phyloP scores from a whole-genome alignment of 92 coral and sea anemone species.

The Paramuricea clavata region DNA sequence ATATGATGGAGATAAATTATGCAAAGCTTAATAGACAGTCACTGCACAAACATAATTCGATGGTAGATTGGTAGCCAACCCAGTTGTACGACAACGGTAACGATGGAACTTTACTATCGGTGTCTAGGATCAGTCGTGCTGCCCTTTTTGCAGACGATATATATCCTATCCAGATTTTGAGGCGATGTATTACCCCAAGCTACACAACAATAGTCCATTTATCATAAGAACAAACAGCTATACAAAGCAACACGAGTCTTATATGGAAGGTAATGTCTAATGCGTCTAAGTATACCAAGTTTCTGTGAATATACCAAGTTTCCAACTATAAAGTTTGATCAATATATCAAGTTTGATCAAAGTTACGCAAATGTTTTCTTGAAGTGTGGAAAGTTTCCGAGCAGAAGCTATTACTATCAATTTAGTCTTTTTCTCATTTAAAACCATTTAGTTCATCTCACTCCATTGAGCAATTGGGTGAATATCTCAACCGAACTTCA shows the following conservation, averaged over 20 bases:
- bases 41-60: neutral
- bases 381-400: conserved; percentile 17
- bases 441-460: conserved; percentile 19
- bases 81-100: neutral
- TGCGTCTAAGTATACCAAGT: conserved; percentile 50
- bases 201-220: conserved; percentile 52
- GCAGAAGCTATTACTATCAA: conserved; percentile 32
- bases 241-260: conserved; percentile 26
- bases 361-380: neutral
- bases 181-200: conserved; percentile 57
- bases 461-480: conserved; percentile 39
- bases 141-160: conserved; percentile 36
- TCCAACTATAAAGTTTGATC: conserved; percentile 46
- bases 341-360: conserved; percentile 6
- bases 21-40: no score
- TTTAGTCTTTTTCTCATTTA: conserved; percentile 20
- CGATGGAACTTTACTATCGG: conserved; percentile 32
- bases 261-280: conserved; percentile 46
- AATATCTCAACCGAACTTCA: conserved; percentile 24
- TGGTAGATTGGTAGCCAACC: neutral
- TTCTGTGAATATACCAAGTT: conserved; percentile 18
- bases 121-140: conserved; percentile 48
- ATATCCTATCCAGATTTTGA: conserved; percentile 39
- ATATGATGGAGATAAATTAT: neutral
- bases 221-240: conserved; percentile 11